Evolutionary conservation across 2,113 vertebrate genomes (phyloP).

Genomic region (Cynoglossus semilaevis): DNA sequence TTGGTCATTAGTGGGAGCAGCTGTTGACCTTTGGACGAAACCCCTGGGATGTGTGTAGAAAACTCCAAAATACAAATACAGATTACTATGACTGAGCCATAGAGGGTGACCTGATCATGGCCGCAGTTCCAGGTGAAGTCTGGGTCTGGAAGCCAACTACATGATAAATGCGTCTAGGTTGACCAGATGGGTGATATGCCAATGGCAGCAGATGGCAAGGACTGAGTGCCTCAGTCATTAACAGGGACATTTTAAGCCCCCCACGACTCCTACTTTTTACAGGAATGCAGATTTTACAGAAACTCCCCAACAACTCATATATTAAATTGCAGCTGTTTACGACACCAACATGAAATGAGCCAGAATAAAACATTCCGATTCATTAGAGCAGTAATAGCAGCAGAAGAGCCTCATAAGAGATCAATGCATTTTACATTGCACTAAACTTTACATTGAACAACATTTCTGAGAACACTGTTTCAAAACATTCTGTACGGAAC

Average conservation of each 20-base stretch:
- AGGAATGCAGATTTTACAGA: too few species aligned
- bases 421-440: too few species aligned
- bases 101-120: constrained; percentile 30
- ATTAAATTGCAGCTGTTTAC: background rate
- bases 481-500: too few species aligned
- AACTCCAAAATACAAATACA: constrained; percentile 5
- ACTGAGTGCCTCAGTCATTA: constrained; percentile 60
- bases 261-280: background rate
- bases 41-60: constrained; percentile 8
- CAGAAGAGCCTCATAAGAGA: background rate
- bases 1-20: constrained; percentile 18
- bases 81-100: background rate
- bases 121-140: constrained; percentile 41
- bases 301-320: too few species aligned
- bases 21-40: constrained; percentile 27
- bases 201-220: constrained; percentile 60
- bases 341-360: background rate
- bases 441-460: too few species aligned
- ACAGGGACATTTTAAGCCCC: constrained; percentile 9
- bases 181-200: constrained; percentile 63
- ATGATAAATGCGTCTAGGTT: constrained; percentile 57
- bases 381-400: background rate
- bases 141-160: constrained; percentile 51
- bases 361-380: background rate
- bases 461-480: too few species aligned